phyloP scores from a whole-genome alignment of 2,888 invertebrate species.

The Conchocele bisecta region DNA sequence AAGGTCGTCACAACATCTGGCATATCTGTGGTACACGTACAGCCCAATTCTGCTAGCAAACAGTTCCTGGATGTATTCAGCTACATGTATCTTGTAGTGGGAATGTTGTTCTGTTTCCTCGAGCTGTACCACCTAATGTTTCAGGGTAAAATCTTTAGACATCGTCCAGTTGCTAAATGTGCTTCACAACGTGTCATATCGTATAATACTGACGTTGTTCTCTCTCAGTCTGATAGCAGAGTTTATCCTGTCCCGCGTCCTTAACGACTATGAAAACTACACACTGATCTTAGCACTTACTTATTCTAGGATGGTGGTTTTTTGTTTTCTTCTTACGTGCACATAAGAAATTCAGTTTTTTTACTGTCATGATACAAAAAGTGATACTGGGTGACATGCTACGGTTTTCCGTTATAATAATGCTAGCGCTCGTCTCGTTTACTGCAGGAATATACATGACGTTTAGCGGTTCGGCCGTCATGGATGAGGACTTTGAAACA shows the following conservation, averaged over 20 bases:
- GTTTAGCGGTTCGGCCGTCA: constrained; percentile 49
- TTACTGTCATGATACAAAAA: constrained; percentile 73
- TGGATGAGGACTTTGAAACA: constrained; percentile 51
- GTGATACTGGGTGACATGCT: constrained; percentile 66
- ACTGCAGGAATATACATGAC: constrained; percentile 68
- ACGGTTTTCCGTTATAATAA: constrained; percentile 64
- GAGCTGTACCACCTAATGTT: constrained; percentile 39
- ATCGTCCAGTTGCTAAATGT: constrained; percentile 45
- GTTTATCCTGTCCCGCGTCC: constrained; percentile 36
- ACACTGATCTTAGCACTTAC: constrained; percentile 64
- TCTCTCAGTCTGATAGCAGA: constrained; percentile 60
- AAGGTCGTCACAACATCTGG: background rate
- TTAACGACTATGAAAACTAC: constrained; percentile 48
- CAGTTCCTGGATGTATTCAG: constrained; percentile 45
- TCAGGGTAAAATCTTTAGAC: constrained; percentile 40
- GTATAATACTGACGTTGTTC: constrained; percentile 57
- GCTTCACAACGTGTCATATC: constrained; percentile 49
- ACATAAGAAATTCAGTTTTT: constrained; percentile 68
- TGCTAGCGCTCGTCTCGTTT: constrained; percentile 65
- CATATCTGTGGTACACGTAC: background rate
- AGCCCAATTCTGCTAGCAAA: background rate
- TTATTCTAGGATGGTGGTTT: constrained; percentile 72
- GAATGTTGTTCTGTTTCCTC: constrained; percentile 48
- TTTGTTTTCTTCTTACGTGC: constrained; percentile 68
- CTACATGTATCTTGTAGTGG: constrained; percentile 45